Percentiles rank a stretch among this genome's conserved stretches.
Evolutionary conservation across 2,113 vertebrate species (phyloP).

Genomic region (Lepidothrix coronata): DNA sequence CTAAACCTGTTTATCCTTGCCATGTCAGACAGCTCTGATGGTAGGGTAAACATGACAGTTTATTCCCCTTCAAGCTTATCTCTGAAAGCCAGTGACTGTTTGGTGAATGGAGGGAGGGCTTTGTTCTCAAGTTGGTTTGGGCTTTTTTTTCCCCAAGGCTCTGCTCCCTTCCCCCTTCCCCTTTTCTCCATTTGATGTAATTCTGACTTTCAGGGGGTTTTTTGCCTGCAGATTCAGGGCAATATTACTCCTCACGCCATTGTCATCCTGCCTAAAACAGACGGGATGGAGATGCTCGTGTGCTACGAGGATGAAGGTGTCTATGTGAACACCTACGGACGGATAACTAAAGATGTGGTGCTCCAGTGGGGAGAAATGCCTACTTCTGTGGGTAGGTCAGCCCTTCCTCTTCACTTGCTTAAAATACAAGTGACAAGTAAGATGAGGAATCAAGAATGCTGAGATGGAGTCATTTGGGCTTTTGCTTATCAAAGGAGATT

Average conservation of each 20-base stretch:
- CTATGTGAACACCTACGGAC: constrained; percentile 97
- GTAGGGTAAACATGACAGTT: neutral
- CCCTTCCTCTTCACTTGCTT: constrained; percentile 62
- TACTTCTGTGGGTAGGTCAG: constrained; percentile 95
- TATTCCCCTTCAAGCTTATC: neutral
- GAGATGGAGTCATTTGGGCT: neutral
- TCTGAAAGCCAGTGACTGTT: neutral
- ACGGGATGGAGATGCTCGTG: constrained; percentile 99
- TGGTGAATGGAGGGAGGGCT: neutral
- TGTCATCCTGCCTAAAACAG: constrained; percentile 98
- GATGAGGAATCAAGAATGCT: constrained; percentile 29
- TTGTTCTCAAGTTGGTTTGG: neutral
- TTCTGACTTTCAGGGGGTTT: constrained; percentile 22
- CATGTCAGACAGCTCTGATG: neutral
- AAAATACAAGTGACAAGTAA: constrained; percentile 38
- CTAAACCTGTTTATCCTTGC: constrained; percentile 34
- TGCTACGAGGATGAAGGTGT: constrained; percentile 99
- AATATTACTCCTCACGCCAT: constrained; percentile 98
- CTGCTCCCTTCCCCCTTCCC: neutral
- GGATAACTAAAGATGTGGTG: constrained; percentile 99
- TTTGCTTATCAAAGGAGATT: neutral
- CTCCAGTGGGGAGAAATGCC: constrained; percentile 99
- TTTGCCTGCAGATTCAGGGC: constrained; percentile 91
- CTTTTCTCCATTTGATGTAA: neutral
- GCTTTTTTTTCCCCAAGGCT: constrained; percentile 55